Conservation (phyloP, 2,113 vertebrate species). For the Heteronetta atricapilla region DNA sequence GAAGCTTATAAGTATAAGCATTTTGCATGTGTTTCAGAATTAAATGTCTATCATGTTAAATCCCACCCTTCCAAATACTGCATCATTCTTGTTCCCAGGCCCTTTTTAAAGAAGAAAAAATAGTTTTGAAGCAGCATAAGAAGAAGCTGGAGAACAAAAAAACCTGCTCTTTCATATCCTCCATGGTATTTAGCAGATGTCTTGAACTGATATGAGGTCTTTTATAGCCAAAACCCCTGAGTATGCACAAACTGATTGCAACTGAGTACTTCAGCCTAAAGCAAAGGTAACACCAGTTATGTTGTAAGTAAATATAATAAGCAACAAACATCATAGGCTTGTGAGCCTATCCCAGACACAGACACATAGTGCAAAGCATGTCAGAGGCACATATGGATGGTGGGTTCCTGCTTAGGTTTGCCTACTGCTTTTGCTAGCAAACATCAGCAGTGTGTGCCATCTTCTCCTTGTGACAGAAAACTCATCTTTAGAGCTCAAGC, state of each 20-base stretch:
- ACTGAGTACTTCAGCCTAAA: not conserved
- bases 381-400: not conserved
- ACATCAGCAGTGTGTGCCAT: fast-evolving
- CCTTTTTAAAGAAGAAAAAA: not conserved
- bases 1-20: not conserved
- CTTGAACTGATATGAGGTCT: not conserved
- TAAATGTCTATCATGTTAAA: not conserved
- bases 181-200: not conserved
- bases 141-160: not conserved
- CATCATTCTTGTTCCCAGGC: not conserved
- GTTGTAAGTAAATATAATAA: not conserved
- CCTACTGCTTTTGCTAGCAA: not conserved
- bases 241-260: not conserved
- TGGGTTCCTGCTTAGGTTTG: not conserved
- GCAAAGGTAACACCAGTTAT: not conserved
- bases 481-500: not conserved
- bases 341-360: not conserved
- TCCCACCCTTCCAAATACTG: not conserved
- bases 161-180: not conserved
- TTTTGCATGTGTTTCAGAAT: not conserved
- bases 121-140: not conserved
- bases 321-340: not conserved
- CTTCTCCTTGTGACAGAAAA: not conserved
- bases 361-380: not conserved
- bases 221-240: not conserved